A percentile compares a stretch with the other conserved stretches of the same genome.
Evolutionary conservation across 2,113 vertebrate species (phyloP).

Genomic region (Bolborhynchus lineola): DNA sequence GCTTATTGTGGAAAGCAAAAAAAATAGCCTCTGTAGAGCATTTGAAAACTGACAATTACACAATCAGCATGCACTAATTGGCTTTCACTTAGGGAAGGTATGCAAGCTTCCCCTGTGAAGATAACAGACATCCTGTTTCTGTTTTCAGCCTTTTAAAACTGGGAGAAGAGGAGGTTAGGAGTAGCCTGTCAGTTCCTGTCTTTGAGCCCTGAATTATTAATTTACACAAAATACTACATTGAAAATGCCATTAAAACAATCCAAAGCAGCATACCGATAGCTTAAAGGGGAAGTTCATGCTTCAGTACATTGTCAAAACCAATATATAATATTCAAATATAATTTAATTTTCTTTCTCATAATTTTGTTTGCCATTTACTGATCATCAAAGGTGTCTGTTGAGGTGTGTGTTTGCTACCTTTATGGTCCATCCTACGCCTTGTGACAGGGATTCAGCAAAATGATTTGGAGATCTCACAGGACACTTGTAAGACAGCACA

Average conservation of each 20-base stretch:
- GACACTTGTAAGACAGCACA: not conserved
- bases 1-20: constrained; percentile 56
- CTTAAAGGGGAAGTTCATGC: constrained; percentile 2
- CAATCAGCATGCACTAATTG: constrained; percentile 69
- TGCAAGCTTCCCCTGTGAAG: not conserved
- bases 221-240: constrained; percentile 26
- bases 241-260: constrained; percentile 40
- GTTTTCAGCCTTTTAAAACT: constrained; percentile 21
- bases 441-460: not conserved
- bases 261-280: not conserved
- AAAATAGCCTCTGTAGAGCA: constrained; percentile 9
- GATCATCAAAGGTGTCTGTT: not conserved
- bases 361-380: not conserved
- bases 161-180: not conserved
- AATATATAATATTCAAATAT: not conserved
- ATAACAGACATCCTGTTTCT: not conserved
- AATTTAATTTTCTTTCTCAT: constrained; percentile 17
- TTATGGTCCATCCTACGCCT: not conserved
- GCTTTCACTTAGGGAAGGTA: constrained; percentile 32
- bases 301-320: not conserved
- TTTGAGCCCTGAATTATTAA: constrained; percentile 31
- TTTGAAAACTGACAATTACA: constrained; percentile 75
- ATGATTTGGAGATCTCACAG: not conserved
- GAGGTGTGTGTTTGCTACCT: not conserved
- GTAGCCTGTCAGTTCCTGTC: not conserved